Evolutionary conservation across 23 tunicate species (phyloP), one percentile per base, ranked within the genome.

Genomic region (Clavelina lepadiformis): DNA sequence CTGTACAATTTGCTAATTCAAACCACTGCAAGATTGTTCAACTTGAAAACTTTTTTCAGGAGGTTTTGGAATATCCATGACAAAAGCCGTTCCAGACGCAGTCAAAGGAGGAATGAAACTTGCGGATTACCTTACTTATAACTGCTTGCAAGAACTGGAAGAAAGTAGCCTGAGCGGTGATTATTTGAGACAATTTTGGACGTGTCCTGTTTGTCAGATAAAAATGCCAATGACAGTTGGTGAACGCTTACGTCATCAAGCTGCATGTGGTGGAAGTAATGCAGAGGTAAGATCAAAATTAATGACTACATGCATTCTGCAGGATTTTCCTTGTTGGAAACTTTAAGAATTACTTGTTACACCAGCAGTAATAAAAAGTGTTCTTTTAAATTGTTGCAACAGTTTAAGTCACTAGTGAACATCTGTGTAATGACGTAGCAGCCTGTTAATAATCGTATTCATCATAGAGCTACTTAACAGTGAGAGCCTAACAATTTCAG

Each of bases 181-280:
- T 59, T 75, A 82, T 26, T 44, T 86, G 13, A 55, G 95, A 24
- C 68, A 65, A 33, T 86, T 86, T 58, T 86, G 95, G 95, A 86
- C 95, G 24, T 86, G 95, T 28, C 87, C 85, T 1, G 62, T 54
- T 44, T 86, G 95, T 30, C 35, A 72, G 15, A 46, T 79, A 1
- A 82, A 80, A 44, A 3, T 86, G 75, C 95, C 87, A 3, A 5
- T 86, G 47, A 86, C 95, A 7, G 54, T 86, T 46, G 65, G 68
- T 2, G 89, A 82, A 31, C 59, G 80, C 21, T 27, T 82, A 38
- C 74, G 89, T 28, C 89, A 82, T 55, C 89, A 82, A 62, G 71
- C 72, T 8, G 54, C 51, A 1, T 63, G 81, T 33, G 53, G 36
- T n/a, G n/a, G n/a, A n/a, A n/a, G n/a, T n/a, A n/a, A n/a, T n/a